These are phyloP conservation scores for Oryzias dopingdopingensis DNA, from an alignment of 2,797 vertebrate species.

Conservation along the genomic window DNA sequence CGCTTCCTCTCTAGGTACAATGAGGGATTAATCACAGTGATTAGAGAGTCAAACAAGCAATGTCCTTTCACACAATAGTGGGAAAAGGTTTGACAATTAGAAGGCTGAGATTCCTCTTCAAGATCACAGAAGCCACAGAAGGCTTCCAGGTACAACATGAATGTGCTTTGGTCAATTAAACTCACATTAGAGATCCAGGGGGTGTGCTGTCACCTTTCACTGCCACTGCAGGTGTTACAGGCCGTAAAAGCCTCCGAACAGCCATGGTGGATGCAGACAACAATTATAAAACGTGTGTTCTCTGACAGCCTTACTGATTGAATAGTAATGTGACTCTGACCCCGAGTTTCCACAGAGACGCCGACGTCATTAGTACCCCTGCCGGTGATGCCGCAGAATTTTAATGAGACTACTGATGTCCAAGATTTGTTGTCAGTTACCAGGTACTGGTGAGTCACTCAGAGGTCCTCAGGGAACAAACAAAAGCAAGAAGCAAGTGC, in stretches of 20 bases:
- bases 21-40: conserved; percentile 36
- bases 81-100: conserved; percentile 30
- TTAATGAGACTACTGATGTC: conserved; percentile 49
- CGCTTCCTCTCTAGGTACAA: conserved; percentile 23
- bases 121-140: conserved; percentile 4
- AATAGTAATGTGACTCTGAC: conserved; percentile 55
- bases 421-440: conserved; percentile 46
- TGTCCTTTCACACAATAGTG: conserved; percentile 26
- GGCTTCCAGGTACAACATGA: conserved; percentile 21
- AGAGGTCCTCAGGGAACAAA: neutral
- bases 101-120: conserved; percentile 24
- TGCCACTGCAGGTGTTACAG: conserved; percentile 28
- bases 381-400: conserved; percentile 52
- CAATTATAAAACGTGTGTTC: conserved; percentile 31
- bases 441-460: conserved; percentile 52
- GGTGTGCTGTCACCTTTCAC: conserved; percentile 29
- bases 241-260: conserved; percentile 8
- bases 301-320: conserved; percentile 30
- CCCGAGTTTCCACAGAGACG: conserved; percentile 62
- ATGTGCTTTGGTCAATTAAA: conserved; percentile 49
- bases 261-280: conserved; percentile 16
- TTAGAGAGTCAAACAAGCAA: conserved; percentile 51
- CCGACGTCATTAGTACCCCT: conserved; percentile 62
- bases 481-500: neutral
- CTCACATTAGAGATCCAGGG: conserved; percentile 46